Evolutionary conservation across 2,888 invertebrate species (phyloP), one percentile per base, ranked within the genome.

Genomic region (Adelognathus sp.): DNA sequence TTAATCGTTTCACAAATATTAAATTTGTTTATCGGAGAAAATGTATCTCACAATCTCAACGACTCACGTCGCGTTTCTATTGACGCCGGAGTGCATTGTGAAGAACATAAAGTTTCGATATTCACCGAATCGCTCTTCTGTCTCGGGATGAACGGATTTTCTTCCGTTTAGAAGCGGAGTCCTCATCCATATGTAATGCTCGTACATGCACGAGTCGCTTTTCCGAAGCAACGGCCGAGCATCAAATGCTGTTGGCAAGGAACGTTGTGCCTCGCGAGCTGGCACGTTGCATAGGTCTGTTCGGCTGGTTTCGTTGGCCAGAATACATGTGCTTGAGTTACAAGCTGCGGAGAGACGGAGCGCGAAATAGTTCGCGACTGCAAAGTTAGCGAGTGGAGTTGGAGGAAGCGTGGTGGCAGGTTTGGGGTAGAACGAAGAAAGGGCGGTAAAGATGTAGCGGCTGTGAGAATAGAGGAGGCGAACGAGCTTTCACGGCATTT

Each of bases 291-390:
- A n/a, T 27, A 64, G 66, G 18, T 67, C 39, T 50, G 14, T 21
- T 14, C 61, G 9, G 50, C 33, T 64, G 21, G 36, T 18, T 44
- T 76, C 52, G 3, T 61, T 54, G 33, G 14, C 11, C 44, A 24
- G 66, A 29, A 76, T 71, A 70, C 44, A 64, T 46, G 69, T 63
- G 63, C 58, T 39, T 52, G 58, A 58, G 21, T 27, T 41, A 46
- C 63, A 70, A 70, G 63, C 69, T 76, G 36, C 58, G 64, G 14
- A 18, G 44, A 61, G 63, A 50, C 39, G 21, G 56, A 33, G 54
- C 56, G 60, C 72, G 70, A 72, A 72, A 80, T 78, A 41, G 54
- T 18, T 63, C 63, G 75, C 46, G 41, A 64, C 50, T n/a, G 56
- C 16, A 41, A 67, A 71, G 56, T 66, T 54, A 71, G 71, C 50